A percentile compares a stretch with the other conserved stretches of the same genome.
Evolutionary conservation across 2,113 vertebrate genomes (phyloP).

Genomic region (Oncorhynchus mykiss): DNA sequence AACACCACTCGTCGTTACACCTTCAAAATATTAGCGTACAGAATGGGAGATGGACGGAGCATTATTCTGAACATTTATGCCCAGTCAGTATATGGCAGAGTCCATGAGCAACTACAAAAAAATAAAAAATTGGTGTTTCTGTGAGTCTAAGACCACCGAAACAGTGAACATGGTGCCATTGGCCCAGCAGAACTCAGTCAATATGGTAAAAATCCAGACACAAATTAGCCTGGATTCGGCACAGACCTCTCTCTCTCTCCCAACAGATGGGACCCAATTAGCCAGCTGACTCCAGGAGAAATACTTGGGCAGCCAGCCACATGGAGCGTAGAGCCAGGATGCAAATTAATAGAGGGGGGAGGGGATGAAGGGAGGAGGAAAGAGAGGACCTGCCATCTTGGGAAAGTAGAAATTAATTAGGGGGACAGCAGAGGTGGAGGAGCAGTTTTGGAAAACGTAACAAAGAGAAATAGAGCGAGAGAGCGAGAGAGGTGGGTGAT

Average conservation of each 20-base stretch:
- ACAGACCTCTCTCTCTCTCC: constrained; percentile 44
- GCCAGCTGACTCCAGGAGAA: constrained; percentile 62
- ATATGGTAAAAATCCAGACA: constrained; percentile 46
- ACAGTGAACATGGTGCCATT: background rate
- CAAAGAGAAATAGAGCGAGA: constrained; percentile 35
- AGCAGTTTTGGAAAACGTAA: constrained; percentile 19
- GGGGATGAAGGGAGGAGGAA: constrained; percentile 29
- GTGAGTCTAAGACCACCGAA: background rate
- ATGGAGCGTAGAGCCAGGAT: constrained; percentile 46
- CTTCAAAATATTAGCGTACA: too few species aligned
- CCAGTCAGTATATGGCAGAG: background rate
- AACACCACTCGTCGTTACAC: background rate
- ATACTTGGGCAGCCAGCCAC: constrained; percentile 55
- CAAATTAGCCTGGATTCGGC: constrained; percentile 47
- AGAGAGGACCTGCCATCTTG: constrained; percentile 38
- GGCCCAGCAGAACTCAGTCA: constrained; percentile 27
- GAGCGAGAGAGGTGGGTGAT: background rate
- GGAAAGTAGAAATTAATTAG: constrained; percentile 54
- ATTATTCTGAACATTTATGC: background rate
- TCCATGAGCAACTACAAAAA: background rate
- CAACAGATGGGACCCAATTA: constrained; percentile 73
- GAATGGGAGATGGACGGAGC: background rate
- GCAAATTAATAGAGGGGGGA: constrained; percentile 54
- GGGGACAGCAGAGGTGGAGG: constrained; percentile 28
- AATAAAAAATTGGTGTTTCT: background rate